phyloP scores from a whole-genome alignment of 1,140 invertebrate genomes.

The Maniola jurtina region DNA sequence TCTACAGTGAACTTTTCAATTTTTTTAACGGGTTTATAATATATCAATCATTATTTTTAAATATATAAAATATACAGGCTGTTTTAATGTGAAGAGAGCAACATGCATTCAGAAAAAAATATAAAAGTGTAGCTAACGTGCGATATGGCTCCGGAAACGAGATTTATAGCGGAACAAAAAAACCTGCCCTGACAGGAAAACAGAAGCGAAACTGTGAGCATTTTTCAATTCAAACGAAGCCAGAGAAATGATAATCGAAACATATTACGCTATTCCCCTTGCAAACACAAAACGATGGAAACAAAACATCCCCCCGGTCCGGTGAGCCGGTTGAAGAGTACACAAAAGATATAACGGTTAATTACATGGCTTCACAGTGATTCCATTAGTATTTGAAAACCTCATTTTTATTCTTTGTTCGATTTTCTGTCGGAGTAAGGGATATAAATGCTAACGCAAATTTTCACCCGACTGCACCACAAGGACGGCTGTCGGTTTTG shows the following conservation, averaged over 20 bases:
- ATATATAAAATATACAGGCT: background rate
- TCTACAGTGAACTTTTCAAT: no score
- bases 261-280: constrained; percentile 52
- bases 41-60: background rate
- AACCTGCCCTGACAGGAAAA: constrained; percentile 32
- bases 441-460: no score
- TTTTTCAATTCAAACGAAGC: constrained; percentile 59
- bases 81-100: constrained; percentile 2
- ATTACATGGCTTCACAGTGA: constrained; percentile 13
- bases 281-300: constrained; percentile 15
- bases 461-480: no score
- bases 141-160: constrained; percentile 35
- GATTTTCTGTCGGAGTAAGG: background rate
- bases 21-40: background rate
- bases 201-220: constrained; percentile 35
- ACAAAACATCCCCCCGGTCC: constrained; percentile 10
- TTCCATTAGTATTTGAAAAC: constrained; percentile 10
- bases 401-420: constrained; percentile 2
- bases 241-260: constrained; percentile 59
- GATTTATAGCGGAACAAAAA: constrained; percentile 39
- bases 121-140: constrained; percentile 13
- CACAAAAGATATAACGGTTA: constrained; percentile 17
- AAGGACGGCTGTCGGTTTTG: no score
- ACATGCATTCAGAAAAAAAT: constrained; percentile 12
- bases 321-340: constrained; percentile 11